Evolutionary conservation across 2,888 invertebrate genomes (phyloP), one percentile per base, ranked within the genome.

Genomic region (Plagiodera versicolora): DNA sequence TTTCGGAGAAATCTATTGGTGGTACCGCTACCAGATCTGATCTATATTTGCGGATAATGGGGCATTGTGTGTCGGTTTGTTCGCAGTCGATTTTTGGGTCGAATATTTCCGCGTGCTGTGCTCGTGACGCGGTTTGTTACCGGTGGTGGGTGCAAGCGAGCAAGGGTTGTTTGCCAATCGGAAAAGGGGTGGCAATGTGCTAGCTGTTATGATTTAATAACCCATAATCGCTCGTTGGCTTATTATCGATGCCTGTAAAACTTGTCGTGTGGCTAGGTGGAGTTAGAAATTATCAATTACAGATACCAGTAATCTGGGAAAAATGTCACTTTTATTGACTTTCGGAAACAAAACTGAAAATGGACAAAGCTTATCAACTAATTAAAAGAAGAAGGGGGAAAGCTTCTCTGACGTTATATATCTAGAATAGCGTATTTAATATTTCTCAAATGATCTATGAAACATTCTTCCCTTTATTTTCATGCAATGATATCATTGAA

Each of bases 101-200:
- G 73, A 74, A 73, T 70, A 74, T 70, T 74, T 73, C 72, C 74
- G 75, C 72, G 75, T 75, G 75, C 63, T 59, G 57, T 58, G 55
- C 74, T 69, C 73, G 71, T 73, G 71, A 50, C 51, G 53, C 51
- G 51, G 55, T 63, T 69, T 48, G 32, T 47, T 52, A 53, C 54
- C 32, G 48, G 60, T 50, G 53, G 59, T 51, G 64, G 65, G 65
- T 63, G n/a, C n/a, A n/a, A n/a, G n/a, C n/a, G n/a, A n/a, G 65
- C 62, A 19, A 49, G 47, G 28, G 28, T 8, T 28, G 8, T 28
- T 28, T 28, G 8, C 11, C 39, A 3, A 39, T 39, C 17, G 18
- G 17, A 50, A 46, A 24, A 51, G 49, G 55, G 58, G 62, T 49
- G 20, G 24, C 35, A 14, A 24, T 53, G 20, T 24, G 53, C 44